phyloP scores from a whole-genome alignment of 2,797 vertebrate species.

The Pachyuromys duprasi region DNA sequence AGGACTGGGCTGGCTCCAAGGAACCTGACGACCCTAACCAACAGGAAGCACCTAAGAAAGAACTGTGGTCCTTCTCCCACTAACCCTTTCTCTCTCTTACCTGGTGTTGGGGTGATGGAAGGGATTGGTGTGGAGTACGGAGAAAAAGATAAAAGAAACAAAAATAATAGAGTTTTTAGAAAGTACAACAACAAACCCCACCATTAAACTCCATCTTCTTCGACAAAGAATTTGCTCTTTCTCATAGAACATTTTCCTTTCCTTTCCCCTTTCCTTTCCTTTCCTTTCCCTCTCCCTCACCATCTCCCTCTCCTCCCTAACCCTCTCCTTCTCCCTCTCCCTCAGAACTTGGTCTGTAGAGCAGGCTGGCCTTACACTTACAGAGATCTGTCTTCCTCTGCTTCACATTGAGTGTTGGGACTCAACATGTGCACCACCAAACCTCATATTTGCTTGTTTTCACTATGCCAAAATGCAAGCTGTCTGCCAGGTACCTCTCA shows the following conservation, averaged over 20 bases:
- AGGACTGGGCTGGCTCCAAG: too few relatives aligned
- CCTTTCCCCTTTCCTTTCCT: neutral
- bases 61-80: too few relatives aligned
- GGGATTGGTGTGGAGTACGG: too few relatives aligned
- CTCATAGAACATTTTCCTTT: neutral
- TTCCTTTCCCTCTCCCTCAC: too few relatives aligned
- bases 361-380: neutral
- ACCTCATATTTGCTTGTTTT: neutral
- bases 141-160: too few relatives aligned
- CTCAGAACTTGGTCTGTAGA: neutral
- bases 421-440: neutral
- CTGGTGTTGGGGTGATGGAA: too few relatives aligned
- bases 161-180: too few relatives aligned
- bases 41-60: too few relatives aligned
- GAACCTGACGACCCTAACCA: too few relatives aligned
- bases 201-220: slow-evolving; percentile 38
- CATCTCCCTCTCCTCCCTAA: neutral
- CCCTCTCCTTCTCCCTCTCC: too few relatives aligned
- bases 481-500: neutral
- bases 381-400: neutral
- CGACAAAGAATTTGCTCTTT: neutral
- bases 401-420: neutral
- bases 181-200: too few relatives aligned
- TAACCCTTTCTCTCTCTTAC: too few relatives aligned
- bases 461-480: neutral